phyloP scores from a whole-genome alignment of 2,888 invertebrate species.

The Embidobia sp. region DNA sequence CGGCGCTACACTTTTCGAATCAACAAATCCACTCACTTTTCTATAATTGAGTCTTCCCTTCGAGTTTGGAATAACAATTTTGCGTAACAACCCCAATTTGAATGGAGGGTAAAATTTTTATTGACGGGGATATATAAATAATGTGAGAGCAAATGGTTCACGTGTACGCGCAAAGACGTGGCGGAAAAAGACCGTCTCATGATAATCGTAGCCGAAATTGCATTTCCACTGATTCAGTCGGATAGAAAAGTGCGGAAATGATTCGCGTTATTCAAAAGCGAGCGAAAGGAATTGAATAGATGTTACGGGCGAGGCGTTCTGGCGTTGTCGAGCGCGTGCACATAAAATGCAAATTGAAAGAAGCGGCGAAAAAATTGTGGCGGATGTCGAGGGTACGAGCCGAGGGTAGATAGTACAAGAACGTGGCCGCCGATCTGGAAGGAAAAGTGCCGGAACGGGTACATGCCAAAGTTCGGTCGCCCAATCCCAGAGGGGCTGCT shows the following conservation, averaged over 20 bases:
- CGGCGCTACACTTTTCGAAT: no score
- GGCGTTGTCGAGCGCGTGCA: no score
- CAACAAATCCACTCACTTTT: no score
- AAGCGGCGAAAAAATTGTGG: conserved; percentile 41
- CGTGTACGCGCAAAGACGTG: no score
- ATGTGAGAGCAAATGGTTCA: no score
- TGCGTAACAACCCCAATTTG: no score
- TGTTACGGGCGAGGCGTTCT: no score
- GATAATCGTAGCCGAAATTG: conserved; percentile 19
- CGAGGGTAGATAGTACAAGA: conserved; percentile 34
- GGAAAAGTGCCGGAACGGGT: conserved; percentile 49
- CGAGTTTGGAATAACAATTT: no score
- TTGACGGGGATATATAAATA: no score
- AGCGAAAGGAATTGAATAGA: conserved; percentile 36
- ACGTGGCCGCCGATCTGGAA: conserved; percentile 41
- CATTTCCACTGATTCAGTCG: conserved; percentile 22
- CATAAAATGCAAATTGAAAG: conserved; percentile 55
- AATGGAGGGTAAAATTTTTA: no score
- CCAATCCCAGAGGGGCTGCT: conserved; percentile 63
- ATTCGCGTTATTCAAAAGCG: conserved; percentile 44
- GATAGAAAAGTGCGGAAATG: conserved; percentile 48
- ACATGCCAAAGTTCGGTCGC: conserved; percentile 62
- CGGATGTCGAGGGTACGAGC: conserved; percentile 35
- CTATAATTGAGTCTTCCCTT: no score
- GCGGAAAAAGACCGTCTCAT: conserved; percentile 4